Conservation (phyloP, 2,888 invertebrate species). For the Phorcus lineatus region DNA sequence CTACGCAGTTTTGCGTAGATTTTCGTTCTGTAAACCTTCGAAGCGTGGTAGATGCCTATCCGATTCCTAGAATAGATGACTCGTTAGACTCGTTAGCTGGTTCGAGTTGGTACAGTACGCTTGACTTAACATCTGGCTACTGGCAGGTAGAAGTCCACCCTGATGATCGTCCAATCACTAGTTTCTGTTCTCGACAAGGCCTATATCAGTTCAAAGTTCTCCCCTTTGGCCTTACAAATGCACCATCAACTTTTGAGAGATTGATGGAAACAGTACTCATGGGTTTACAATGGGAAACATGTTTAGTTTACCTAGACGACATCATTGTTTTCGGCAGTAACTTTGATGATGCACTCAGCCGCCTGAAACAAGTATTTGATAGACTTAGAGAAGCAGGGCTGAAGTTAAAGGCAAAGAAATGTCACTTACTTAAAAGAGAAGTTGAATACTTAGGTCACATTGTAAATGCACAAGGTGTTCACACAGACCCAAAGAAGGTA, state of each 20-base stretch:
- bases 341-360: constrained; percentile 39
- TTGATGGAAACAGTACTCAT: constrained; percentile 65
- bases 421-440: constrained; percentile 34
- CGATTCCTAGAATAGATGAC: too few relatives aligned
- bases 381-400: constrained; percentile 40
- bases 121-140: constrained; percentile 29
- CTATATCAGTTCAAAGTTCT: constrained; percentile 49
- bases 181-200: neutral
- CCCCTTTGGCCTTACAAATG: constrained; percentile 42
- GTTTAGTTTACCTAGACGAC: constrained; percentile 73
- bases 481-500: constrained; percentile 38
- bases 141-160: constrained; percentile 24
- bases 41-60: constrained; percentile 23
- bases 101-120: constrained; percentile 21
- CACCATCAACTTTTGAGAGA: too few relatives aligned
- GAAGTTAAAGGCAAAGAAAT: constrained; percentile 46
- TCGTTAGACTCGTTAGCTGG: constrained; percentile 14
- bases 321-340: constrained; percentile 53
- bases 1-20: constrained; percentile 24
- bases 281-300: constrained; percentile 49
- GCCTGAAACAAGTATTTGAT: constrained; percentile 36
- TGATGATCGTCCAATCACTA: neutral
- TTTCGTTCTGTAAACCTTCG: constrained; percentile 19
- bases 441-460: constrained; percentile 46
- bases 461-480: constrained; percentile 30